Evolutionary conservation across 2,888 invertebrate species (phyloP).

Genomic region (Leucozona laternaria): DNA sequence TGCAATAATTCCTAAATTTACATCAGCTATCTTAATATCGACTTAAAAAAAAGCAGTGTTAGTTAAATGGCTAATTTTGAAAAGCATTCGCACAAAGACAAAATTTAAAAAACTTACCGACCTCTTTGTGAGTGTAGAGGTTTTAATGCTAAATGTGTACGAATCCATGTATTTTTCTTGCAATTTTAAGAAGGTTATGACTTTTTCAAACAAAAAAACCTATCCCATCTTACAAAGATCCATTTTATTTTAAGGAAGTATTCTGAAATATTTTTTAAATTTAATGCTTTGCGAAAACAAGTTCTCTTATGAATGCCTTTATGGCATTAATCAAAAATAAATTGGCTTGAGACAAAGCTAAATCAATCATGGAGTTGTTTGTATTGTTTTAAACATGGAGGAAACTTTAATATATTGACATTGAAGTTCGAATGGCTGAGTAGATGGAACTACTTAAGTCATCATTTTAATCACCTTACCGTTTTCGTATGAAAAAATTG

Average conservation of each 20-base stretch:
- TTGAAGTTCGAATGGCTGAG: too few species aligned
- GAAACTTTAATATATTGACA: too few species aligned
- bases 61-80: background rate
- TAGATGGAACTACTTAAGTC: too few species aligned
- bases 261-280: background rate
- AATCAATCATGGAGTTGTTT: too few species aligned
- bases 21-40: too few species aligned
- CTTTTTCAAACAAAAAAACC: background rate
- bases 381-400: too few species aligned
- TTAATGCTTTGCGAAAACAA: background rate
- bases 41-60: slow-evolving; percentile 8
- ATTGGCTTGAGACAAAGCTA: too few species aligned
- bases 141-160: background rate
- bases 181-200: background rate
- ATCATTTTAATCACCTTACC: too few species aligned
- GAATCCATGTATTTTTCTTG: background rate
- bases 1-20: background rate
- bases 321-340: too few species aligned
- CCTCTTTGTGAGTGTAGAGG: background rate
- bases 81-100: background rate
- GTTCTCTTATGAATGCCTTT: too few species aligned
- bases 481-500: too few species aligned
- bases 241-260: background rate
- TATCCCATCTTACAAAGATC: background rate
- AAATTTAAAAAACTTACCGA: background rate